Conservation (phyloP, 2,888 invertebrate genomes). For the Megaustenia siamemsis region DNA sequence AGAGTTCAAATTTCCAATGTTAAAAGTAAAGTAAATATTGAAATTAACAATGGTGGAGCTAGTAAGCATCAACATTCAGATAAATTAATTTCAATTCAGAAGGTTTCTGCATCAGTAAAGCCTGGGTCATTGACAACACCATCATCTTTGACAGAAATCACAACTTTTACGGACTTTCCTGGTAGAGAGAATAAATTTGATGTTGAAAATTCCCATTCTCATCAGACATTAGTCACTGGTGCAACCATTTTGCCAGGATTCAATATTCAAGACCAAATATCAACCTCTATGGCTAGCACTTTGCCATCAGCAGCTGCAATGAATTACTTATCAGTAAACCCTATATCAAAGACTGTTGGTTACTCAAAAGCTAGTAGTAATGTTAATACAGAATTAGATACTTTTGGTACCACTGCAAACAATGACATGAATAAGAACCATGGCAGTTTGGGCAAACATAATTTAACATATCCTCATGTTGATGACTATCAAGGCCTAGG, state of each 20-base stretch:
- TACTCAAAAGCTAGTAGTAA: conserved; percentile 1
- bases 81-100: not conserved
- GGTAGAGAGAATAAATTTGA: conserved; percentile 4
- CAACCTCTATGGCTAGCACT: not conserved
- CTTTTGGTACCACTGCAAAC: not conserved
- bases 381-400: not conserved
- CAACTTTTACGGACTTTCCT: not conserved
- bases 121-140: conserved; percentile 28
- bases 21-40: not conserved
- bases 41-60: not conserved
- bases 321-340: not conserved
- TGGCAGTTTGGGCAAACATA: not conserved
- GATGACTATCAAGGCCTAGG: not conserved
- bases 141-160: conserved; percentile 11
- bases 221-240: conserved; percentile 45
- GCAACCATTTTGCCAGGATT: conserved; percentile 37
- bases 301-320: not conserved
- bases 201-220: conserved; percentile 27
- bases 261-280: not conserved
- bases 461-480: conserved; percentile 1
- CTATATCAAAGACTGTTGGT: not conserved
- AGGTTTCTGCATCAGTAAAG: not conserved
- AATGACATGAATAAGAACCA: conserved; percentile 1
- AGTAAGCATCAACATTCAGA: not conserved
- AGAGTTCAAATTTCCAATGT: not conserved